These are phyloP conservation scores for Urocitellus parryii DNA, from an alignment of 2,113 vertebrate species.

Conservation along the genomic window DNA sequence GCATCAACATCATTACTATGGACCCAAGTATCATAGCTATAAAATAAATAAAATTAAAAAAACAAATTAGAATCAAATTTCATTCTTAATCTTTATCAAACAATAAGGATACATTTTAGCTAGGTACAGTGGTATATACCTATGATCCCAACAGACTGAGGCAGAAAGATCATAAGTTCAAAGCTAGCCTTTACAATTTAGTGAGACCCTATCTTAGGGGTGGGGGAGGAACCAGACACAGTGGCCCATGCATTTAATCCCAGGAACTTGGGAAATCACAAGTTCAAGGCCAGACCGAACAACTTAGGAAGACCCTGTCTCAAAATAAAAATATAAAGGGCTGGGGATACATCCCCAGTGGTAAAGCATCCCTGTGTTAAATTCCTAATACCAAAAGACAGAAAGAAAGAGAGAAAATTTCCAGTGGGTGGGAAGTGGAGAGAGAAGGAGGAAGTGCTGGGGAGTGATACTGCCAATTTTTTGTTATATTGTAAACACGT, in stretches of 20 bases:
- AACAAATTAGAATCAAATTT: constrained; percentile 38
- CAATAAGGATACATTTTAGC: neutral
- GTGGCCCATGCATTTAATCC: too few species aligned
- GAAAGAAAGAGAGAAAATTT: too few species aligned
- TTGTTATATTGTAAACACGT: too few species aligned
- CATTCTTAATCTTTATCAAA: neutral
- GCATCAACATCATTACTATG: constrained; percentile 94
- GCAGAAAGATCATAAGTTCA: neutral
- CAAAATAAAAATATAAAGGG: too few species aligned
- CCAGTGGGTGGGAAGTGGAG: too few species aligned
- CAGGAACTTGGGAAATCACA: neutral
- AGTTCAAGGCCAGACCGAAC: neutral
- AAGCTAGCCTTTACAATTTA: neutral
- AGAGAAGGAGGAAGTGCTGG: too few species aligned
- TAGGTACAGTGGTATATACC: neutral
- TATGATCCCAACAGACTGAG: neutral
- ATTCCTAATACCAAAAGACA: too few species aligned
- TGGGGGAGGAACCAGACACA: too few species aligned
- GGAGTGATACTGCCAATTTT: too few species aligned
- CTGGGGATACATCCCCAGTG: too few species aligned
- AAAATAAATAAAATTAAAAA: constrained; percentile 32
- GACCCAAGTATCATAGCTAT: constrained; percentile 98
- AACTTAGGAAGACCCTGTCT: too few species aligned
- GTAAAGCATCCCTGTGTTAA: too few species aligned
- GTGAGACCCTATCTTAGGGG: neutral